phyloP scores from a whole-genome alignment of 2,888 invertebrate genomes.

The Melitaea athalia region DNA sequence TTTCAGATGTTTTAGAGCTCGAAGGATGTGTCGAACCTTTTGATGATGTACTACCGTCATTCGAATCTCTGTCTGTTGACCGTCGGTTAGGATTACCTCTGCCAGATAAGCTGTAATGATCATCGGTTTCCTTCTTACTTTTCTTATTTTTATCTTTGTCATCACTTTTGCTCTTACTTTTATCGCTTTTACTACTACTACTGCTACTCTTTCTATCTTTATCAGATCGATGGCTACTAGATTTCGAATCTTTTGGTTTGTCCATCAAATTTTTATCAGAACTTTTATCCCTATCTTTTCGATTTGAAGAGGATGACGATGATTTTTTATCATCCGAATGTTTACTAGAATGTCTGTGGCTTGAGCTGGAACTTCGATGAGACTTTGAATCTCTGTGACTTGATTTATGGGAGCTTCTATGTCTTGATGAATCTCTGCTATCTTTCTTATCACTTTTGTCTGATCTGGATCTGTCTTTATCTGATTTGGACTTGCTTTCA shows the following conservation, averaged over 20 bases:
- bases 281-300: constrained; percentile 65
- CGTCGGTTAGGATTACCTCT: constrained; percentile 85
- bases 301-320: constrained; percentile 58
- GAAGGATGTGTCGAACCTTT: constrained; percentile 70
- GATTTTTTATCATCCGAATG: constrained; percentile 67
- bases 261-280: constrained; percentile 62
- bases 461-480: constrained; percentile 60
- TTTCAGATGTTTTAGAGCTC: constrained; percentile 62
- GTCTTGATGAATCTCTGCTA: constrained; percentile 67
- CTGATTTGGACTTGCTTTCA: constrained; percentile 64
- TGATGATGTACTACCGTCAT: constrained; percentile 85
- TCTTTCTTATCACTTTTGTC: constrained; percentile 67
- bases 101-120: constrained; percentile 86
- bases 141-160: constrained; percentile 74
- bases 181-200: constrained; percentile 42
- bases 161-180: constrained; percentile 54
- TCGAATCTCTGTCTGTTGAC: constrained; percentile 91
- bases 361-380: constrained; percentile 44
- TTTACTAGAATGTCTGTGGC: constrained; percentile 58
- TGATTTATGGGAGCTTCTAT: constrained; percentile 68
- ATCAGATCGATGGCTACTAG: constrained; percentile 68
- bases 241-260: constrained; percentile 62
- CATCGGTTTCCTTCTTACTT: constrained; percentile 84
- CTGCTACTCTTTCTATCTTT: constrained; percentile 69
- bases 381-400: constrained; percentile 64